Evolutionary conservation across 2,113 vertebrate species (phyloP), one percentile per base, ranked within the genome.

Genomic region (Nanorana parkeri): DNA sequence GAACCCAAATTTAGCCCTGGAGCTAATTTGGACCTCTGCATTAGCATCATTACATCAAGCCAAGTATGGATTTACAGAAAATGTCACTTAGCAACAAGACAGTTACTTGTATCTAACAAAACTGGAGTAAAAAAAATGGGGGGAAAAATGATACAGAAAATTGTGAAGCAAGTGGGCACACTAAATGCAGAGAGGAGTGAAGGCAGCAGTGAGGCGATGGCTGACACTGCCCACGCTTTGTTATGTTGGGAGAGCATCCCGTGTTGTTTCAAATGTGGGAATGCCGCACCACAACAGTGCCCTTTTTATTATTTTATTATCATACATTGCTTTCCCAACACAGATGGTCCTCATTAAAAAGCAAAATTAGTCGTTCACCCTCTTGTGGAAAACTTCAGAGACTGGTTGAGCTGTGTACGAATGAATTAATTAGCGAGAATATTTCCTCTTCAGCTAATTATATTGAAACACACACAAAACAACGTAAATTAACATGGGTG

Each of bases 261-360:
- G 72, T 68, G 51, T 76, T 83, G 72, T 67, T 67, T 23, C 11
- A 52, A 68, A 68, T 52, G 29, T 68, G 71, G 28, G 19, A 76
- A 58, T 41, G 21, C 41, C 17, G 4, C 21, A 56, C 56, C n/a
- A 75, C 51, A 67, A 73, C 69, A 75, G 26, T 56, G 69, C 63
- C 72, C 36, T 64, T 28, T 83, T 83, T 76, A 83, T 80, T 69
- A 80, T 81, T 47, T 78, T 54, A 68, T 67, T 69, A 79, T 71
- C 20, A 36, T 71, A 6, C 67, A n/a, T 29, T 3, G 16, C 64
- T 52, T 71, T 80, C 74, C 85, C 86, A 86, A 87, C 60, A 32
- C 88, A 84, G 2, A 65, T 72, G 85, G 85, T 83, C 84, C 87
- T 91, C 90, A 92, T 93, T 93, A 92, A 90, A 90, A 94, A 87